Conservation (phyloP, 1,140 invertebrate genomes). For the Brachionus sp. region DNA sequence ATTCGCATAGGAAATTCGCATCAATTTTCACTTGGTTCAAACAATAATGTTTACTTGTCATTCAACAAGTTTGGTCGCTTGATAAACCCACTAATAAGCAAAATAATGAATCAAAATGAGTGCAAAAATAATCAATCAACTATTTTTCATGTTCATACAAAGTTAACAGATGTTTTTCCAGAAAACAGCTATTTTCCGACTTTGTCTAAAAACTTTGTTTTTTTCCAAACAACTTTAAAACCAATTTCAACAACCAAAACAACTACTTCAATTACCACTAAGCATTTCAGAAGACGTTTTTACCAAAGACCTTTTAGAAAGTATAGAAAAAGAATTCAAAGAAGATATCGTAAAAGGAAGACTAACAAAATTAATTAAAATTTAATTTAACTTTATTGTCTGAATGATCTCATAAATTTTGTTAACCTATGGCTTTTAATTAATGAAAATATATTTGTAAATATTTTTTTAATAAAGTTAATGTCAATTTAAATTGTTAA, state of each 20-base stretch:
- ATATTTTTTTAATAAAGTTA: no score
- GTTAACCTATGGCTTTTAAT: background rate
- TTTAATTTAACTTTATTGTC: background rate
- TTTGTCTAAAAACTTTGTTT: background rate
- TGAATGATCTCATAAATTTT: constrained; percentile 13
- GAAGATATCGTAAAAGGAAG: background rate
- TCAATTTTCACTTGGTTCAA: constrained; percentile 16
- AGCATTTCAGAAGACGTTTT: background rate
- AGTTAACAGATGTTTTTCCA: constrained; percentile 24
- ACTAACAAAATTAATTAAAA: background rate
- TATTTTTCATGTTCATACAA: constrained; percentile 25
- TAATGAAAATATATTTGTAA: no score
- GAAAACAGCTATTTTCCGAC: background rate
- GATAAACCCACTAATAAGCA: background rate
- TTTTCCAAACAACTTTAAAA: background rate
- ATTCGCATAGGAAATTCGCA: background rate
- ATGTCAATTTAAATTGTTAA: no score
- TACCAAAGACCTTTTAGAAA: background rate
- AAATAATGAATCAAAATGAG: background rate
- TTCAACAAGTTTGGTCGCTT: constrained; percentile 35
- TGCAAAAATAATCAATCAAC: constrained; percentile 10
- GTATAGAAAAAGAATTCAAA: background rate
- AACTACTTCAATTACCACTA: background rate
- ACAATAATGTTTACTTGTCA: constrained; percentile 5
- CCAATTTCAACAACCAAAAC: background rate